Evolutionary conservation across 2,113 vertebrate species (phyloP).

Genomic region (Helogale parvula): DNA sequence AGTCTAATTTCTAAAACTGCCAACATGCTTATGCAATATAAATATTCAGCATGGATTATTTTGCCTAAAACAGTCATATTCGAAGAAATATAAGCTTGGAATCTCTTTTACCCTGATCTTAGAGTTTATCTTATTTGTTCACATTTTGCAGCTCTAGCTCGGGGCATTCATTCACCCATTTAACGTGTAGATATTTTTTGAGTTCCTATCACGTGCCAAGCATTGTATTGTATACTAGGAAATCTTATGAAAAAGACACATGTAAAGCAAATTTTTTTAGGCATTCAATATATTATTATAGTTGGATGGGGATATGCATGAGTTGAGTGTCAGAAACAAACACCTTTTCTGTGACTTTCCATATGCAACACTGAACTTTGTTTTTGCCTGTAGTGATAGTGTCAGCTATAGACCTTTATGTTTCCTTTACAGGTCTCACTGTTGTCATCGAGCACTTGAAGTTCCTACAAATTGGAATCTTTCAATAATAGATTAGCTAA

Average conservation of each 20-base stretch:
- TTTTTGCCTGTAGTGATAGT: neutral
- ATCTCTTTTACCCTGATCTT: neutral
- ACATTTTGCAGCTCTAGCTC: neutral
- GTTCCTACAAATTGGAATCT: neutral
- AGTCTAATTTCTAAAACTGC: slow-evolving; percentile 11
- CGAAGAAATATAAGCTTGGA: neutral
- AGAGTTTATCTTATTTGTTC: neutral
- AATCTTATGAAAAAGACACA: neutral
- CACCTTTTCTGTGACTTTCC: neutral
- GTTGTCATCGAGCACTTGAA: neutral
- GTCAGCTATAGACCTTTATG: neutral
- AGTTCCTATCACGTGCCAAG: neutral
- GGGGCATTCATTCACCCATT: neutral
- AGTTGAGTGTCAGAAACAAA: neutral
- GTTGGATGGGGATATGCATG: neutral
- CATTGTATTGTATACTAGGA: neutral
- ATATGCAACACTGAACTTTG: fast-evolving
- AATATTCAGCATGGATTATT: slow-evolving; percentile 44
- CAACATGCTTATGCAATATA: slow-evolving; percentile 9
- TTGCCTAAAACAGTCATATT: neutral
- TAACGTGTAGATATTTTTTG: neutral
- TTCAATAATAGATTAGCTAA: too few species aligned
- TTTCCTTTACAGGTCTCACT: neutral
- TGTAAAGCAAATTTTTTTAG: neutral
- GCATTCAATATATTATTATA: neutral